phyloP scores from a whole-genome alignment of 1,140 invertebrate genomes.

The Pollicipes pollicipes region DNA sequence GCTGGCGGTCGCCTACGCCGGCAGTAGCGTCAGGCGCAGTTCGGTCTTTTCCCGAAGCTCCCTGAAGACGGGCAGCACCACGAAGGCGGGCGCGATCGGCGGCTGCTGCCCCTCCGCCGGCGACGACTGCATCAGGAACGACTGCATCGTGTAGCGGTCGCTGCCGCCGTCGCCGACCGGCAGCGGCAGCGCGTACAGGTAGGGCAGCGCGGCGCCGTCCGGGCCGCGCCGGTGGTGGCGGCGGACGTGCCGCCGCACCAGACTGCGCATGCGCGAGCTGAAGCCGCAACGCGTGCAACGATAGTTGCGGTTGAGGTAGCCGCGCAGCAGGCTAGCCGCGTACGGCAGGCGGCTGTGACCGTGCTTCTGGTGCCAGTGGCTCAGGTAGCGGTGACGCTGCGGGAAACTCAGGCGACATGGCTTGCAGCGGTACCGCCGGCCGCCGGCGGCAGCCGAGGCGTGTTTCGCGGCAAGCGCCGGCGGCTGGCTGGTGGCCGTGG shows the following conservation, averaged over 20 bases:
- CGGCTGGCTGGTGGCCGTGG: not conserved
- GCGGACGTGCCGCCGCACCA: constrained; percentile 44
- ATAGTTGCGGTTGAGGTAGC: constrained; percentile 20
- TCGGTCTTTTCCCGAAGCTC: not conserved
- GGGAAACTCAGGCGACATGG: constrained; percentile 30
- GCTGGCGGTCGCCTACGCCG: not conserved
- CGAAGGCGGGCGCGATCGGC: not conserved
- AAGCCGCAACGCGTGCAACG: constrained; percentile 49
- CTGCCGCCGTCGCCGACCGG: constrained; percentile 21
- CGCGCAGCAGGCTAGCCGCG: constrained; percentile 10
- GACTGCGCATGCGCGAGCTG: constrained; percentile 38
- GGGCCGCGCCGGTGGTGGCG: constrained; percentile 22
- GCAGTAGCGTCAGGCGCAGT: not conserved
- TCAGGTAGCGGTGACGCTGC: constrained; percentile 24
- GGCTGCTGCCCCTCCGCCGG: not conserved
- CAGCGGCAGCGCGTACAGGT: constrained; percentile 25
- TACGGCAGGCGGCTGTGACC: constrained; percentile 14
- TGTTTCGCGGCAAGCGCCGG: too few relatives aligned
- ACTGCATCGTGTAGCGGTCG: constrained; percentile 53
- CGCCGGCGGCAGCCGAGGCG: too few relatives aligned
- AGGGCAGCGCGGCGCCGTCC: constrained; percentile 16
- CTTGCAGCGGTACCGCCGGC: constrained; percentile 25
- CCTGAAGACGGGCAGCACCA: not conserved
- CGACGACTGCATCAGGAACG: constrained; percentile 56
- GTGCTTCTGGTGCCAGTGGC: constrained; percentile 28